phyloP scores from a whole-genome alignment of 2,113 vertebrate species.

The Holacanthus passer region DNA sequence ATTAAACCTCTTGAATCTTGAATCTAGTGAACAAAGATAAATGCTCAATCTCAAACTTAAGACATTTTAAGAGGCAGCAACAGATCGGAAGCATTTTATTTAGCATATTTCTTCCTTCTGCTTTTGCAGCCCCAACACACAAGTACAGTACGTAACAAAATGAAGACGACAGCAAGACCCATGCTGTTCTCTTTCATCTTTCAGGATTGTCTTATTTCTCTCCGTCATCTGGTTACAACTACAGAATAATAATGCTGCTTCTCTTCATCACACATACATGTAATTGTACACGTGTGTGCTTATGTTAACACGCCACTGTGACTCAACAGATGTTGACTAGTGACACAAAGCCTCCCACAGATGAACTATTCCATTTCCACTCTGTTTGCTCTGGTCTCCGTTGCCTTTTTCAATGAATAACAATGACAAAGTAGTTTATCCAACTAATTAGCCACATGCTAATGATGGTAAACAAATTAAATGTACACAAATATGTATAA shows the following conservation, averaged over 20 bases:
- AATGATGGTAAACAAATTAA: too few species aligned
- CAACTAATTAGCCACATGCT: neutral
- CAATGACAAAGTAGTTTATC: neutral
- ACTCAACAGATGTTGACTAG: conserved; percentile 21
- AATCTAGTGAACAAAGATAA: neutral
- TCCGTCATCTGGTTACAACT: conserved; percentile 27
- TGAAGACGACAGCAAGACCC: neutral
- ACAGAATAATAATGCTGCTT: neutral
- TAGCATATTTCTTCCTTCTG: neutral
- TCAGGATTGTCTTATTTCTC: neutral
- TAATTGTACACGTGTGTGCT: neutral
- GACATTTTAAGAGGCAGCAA: conserved; percentile 5
- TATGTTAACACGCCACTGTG: neutral
- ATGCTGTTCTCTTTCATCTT: neutral
- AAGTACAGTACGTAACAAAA: neutral
- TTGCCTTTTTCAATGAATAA: neutral
- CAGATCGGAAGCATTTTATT: neutral
- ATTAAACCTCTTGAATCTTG: too few species aligned
- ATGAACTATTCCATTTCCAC: neutral
- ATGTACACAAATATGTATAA: too few species aligned
- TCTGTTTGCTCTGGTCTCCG: neutral
- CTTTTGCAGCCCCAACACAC: neutral
- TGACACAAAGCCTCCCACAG: neutral
- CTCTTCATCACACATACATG: conserved; percentile 15
- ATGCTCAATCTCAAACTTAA: neutral